These are phyloP conservation scores for Myopa testacea DNA, from an alignment of 2,888 invertebrate genomes.

Conservation along the genomic window DNA sequence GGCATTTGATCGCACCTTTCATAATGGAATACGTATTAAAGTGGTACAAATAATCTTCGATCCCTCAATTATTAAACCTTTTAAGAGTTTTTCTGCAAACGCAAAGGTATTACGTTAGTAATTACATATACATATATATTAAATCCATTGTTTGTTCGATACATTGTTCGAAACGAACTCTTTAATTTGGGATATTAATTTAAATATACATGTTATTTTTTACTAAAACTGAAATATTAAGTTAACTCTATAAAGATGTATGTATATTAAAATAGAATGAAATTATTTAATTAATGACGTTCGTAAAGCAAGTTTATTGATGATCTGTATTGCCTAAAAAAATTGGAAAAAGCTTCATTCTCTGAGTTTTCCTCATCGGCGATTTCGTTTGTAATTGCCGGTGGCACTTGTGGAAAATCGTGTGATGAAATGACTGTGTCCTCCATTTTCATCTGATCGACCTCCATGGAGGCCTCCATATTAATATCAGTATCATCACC, in stretches of 20 bases:
- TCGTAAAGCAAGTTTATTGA: constrained; percentile 54
- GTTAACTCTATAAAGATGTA: no score
- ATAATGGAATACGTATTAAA: no score
- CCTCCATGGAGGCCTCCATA: constrained; percentile 55
- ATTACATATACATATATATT: no score
- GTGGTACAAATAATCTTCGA: not conserved
- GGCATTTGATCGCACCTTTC: not conserved
- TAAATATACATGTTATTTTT: no score
- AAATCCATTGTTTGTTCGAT: no score
- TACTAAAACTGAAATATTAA: no score
- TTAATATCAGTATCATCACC: constrained; percentile 48
- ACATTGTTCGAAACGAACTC: no score
- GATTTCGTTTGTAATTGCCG: constrained; percentile 49
- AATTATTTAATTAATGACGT: constrained; percentile 50
- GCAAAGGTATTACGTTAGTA: no score
- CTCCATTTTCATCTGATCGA: constrained; percentile 45
- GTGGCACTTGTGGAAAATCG: constrained; percentile 42
- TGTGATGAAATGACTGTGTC: constrained; percentile 8
- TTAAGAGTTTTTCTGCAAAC: not conserved
- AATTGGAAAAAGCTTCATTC: constrained; percentile 55
- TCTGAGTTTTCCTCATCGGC: constrained; percentile 49
- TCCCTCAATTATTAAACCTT: not conserved
- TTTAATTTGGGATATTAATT: no score
- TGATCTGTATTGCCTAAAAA: constrained; percentile 55
- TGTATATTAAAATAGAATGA: no score